A percentile compares a stretch with the other conserved stretches of the same genome.
These are phyloP conservation scores for Protobothrops flavoviridis DNA, from an alignment of 2,113 vertebrate species.

Conservation along the genomic window DNA sequence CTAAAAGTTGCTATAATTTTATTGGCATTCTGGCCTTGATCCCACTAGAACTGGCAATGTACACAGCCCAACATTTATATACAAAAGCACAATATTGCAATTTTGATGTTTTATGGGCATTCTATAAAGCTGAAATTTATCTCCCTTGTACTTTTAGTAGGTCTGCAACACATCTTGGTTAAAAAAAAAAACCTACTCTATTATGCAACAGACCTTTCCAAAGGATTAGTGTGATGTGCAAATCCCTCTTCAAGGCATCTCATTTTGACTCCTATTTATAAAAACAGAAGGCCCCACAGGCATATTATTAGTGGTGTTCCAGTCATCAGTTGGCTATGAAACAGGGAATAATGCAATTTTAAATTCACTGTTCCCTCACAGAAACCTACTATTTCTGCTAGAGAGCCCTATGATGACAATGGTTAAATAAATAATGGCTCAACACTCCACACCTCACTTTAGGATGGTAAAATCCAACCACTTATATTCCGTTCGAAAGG, in stretches of 20 bases:
- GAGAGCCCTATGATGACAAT: neutral
- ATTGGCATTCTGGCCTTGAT: neutral
- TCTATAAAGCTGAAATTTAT: neutral
- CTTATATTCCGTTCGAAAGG: neutral
- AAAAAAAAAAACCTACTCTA: neutral
- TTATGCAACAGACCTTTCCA: neutral
- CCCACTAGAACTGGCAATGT: neutral
- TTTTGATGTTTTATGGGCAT: neutral
- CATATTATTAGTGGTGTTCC: neutral
- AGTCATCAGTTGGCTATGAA: neutral
- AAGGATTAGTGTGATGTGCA: neutral
- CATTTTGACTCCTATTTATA: neutral
- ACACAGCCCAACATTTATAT: neutral
- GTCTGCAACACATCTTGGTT: neutral
- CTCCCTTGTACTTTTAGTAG: neutral
- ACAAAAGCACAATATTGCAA: neutral
- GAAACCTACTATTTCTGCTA: neutral
- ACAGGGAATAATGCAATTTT: neutral
- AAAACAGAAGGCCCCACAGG: neutral
- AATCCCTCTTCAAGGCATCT: neutral
- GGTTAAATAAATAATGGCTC: neutral
- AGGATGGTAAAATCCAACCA: neutral
- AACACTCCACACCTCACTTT: neutral
- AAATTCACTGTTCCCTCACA: neutral
- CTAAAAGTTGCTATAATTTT: neutral